A percentile compares a stretch with the other conserved stretches of the same genome.
Evolutionary conservation across 2,888 invertebrate genomes (phyloP).

Genomic region (Amorpha juglandis): DNA sequence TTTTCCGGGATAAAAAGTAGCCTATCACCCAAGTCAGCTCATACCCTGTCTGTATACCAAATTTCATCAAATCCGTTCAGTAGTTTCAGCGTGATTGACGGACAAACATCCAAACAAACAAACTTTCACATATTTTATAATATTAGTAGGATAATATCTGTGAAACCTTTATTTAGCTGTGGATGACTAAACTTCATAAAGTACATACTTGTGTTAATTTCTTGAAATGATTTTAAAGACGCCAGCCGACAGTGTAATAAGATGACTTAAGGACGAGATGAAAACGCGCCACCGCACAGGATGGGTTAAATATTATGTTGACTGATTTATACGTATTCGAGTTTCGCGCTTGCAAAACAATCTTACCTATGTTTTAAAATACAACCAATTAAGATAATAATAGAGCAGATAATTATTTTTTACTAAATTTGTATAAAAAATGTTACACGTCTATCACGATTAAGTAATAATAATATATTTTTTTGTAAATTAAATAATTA

Average conservation of each 20-base stretch:
- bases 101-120: no score
- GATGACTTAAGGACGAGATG: slow-evolving; percentile 11
- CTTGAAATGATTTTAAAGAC: slow-evolving; percentile 7
- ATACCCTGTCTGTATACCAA: no score
- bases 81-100: no score
- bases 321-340: slow-evolving; percentile 2
- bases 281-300: slow-evolving; percentile 1
- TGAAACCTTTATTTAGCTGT: neutral
- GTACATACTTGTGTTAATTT: neutral
- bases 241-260: neutral
- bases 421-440: no score
- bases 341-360: neutral
- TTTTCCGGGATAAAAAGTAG: no score
- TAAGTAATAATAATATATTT: no score
- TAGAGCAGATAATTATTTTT: neutral
- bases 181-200: slow-evolving; percentile 7
- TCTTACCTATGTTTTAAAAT: neutral
- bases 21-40: no score
- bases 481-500: no score
- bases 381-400: neutral
- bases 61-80: no score
- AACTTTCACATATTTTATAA: no score
- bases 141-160: no score
- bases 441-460: no score
- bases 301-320: slow-evolving; percentile 11